These are phyloP conservation scores for Turritopsis rubra DNA, from an alignment of 30 jellyfish, hydroid and myxozoan species.

Conservation along the genomic window DNA sequence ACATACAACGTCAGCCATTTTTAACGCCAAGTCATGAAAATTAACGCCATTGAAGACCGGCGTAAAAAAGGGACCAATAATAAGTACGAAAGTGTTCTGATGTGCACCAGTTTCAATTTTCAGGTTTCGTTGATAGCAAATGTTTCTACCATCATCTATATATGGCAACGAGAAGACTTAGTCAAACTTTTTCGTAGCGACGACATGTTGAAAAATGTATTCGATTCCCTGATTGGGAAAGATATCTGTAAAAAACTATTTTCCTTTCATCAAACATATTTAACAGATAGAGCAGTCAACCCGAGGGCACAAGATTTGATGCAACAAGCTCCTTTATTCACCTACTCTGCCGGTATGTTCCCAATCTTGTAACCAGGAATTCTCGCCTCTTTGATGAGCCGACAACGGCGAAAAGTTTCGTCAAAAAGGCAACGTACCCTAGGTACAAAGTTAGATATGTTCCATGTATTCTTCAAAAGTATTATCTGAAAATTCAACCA, in stretches of 20 bases:
- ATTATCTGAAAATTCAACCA: too few species aligned
- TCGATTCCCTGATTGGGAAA: conserved; percentile 61
- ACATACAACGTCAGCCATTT: too few species aligned
- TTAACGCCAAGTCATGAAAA: too few species aligned
- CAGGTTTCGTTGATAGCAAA: conserved; percentile 25
- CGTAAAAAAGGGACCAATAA: too few species aligned
- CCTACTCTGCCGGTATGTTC: conserved; percentile 18
- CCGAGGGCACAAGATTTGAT: not conserved
- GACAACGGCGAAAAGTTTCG: too few species aligned
- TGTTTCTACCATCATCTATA: not conserved
- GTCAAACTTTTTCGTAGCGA: conserved; percentile 14
- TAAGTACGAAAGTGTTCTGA: not conserved
- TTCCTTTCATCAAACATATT: conserved; percentile 3
- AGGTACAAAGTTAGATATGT: too few species aligned
- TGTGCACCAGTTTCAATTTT: too few species aligned
- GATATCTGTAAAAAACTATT: conserved; percentile 59
- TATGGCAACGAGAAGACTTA: conserved; percentile 22
- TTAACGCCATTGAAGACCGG: too few species aligned
- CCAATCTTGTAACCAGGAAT: not conserved
- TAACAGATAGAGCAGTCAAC: not conserved
- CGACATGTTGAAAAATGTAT: conserved; percentile 43
- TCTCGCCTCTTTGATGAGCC: too few species aligned
- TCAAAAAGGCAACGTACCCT: too few species aligned
- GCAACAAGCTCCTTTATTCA: conserved; percentile 2
- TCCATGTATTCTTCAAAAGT: too few species aligned